phyloP scores from a whole-genome alignment of 30 jellyfish, hydroid and myxozoan genomes.

The Hydra vulgaris region DNA sequence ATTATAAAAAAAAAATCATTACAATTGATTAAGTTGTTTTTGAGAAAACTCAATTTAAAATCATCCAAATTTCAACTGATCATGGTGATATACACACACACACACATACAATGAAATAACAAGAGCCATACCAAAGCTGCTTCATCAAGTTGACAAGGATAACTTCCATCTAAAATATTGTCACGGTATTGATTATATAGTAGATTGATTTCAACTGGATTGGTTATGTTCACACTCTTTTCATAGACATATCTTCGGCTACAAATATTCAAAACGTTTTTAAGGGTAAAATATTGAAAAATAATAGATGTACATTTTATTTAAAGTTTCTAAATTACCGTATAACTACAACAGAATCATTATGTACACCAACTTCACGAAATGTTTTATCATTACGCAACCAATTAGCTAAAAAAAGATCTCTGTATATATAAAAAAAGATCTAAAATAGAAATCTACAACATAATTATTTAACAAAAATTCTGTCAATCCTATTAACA shows the following conservation, averaged over 20 bases:
- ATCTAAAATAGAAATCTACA: background rate
- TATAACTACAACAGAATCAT: slow-evolving; percentile 62
- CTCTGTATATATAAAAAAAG: no score
- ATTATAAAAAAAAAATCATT: no score
- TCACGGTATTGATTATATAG: slow-evolving; percentile 70
- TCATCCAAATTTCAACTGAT: no score
- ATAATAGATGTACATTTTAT: no score
- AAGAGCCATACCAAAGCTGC: slow-evolving; percentile 55
- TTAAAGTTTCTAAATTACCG: slow-evolving; percentile 27
- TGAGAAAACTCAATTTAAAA: no score
- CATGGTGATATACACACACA: no score
- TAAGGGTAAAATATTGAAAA: background rate
- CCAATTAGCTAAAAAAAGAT: slow-evolving; percentile 63
- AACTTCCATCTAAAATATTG: slow-evolving; percentile 68
- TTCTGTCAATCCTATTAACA: no score
- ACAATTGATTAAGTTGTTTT: no score
- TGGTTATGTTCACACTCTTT: slow-evolving; percentile 75
- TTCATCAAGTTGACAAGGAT: slow-evolving; percentile 65
- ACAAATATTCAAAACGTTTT: background rate
- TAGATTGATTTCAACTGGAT: slow-evolving; percentile 81
- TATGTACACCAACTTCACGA: slow-evolving; percentile 88
- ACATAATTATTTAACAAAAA: no score
- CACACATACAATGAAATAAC: no score
- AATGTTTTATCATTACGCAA: slow-evolving; percentile 71
- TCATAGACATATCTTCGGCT: slow-evolving; percentile 82